Evolutionary conservation across 2,888 invertebrate species (phyloP), one percentile per base, ranked within the genome.

Genomic region (Lycaena phlaeas): DNA sequence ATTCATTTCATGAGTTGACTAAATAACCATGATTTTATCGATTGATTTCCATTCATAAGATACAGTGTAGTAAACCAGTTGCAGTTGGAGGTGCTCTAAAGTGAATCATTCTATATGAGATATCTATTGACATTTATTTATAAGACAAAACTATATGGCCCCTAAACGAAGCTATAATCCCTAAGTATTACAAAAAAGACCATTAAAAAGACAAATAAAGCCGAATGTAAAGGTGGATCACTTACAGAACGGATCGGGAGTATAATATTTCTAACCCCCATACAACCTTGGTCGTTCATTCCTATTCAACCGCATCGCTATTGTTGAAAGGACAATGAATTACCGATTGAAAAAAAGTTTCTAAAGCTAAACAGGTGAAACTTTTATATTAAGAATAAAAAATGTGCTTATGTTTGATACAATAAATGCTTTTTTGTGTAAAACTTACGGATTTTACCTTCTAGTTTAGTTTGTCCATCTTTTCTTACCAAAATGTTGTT

Each of bases 151-250:
- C n/a, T n/a, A n/a, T n/a, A n/a, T n/a, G n/a, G n/a, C n/a, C n/a
- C n/a, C n/a, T n/a, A n/a, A 12, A 12, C 15, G n/a, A 18, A 34
- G 9, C 22, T 12, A 18, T 18, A 1, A 22, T 12, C 22, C 7
- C 9, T 12, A 34, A 34, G 12, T 11, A 11, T 9, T 4, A 34
- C 12, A 34, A 18, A 12, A 22, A 34, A 34, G 34, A 12, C 18
- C 17, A 34, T 22, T 12, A 34, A 34, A 34, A 18, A 31, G 1
- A 31, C 10, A 31, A 18, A 22, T 12, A 11, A n/a, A n/a, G n/a
- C 12, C 34, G 17, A 34, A 34, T 18, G 18, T 12, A 34, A 34
- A n/a, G n/a, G 18, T 34, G 22, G 34, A 34, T 34, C 34, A 18
- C 22, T 34, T 34, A 34, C 34, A 18, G 22, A 22, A 34, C 34